Evolutionary conservation across 2,797 vertebrate genomes (phyloP).

Genomic region (Hylomyscus alleni): DNA sequence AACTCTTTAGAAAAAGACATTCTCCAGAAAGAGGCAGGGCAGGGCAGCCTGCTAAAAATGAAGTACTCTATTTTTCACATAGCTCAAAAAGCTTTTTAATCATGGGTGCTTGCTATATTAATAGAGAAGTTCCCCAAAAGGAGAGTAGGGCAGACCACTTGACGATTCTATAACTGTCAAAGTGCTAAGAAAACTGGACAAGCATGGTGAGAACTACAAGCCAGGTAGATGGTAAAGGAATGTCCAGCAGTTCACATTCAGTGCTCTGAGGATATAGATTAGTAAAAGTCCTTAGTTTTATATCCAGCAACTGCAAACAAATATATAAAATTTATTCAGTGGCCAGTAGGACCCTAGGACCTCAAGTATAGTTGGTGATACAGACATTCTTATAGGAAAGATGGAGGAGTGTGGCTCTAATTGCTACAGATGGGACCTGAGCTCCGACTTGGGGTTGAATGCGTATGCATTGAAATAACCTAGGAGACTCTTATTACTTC

Average conservation of each 20-base stretch:
- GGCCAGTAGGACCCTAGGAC: rapidly evolving
- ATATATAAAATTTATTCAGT: neutral
- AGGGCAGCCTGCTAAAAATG: too few relatives aligned
- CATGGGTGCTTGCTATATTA: neutral
- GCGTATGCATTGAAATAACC: constrained; percentile 40
- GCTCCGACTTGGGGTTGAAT: neutral
- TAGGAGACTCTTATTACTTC: rapidly evolving
- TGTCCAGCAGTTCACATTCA: neutral
- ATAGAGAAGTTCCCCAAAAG: neutral
- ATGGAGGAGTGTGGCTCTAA: neutral
- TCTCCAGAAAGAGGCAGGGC: too few relatives aligned
- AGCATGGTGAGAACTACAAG: rapidly evolving
- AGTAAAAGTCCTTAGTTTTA: neutral
- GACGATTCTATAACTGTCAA: neutral
- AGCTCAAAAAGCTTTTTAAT: neutral
- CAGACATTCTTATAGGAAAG: neutral
- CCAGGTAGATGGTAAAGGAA: neutral
- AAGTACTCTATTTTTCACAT: neutral
- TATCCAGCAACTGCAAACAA: neutral
- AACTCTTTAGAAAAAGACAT: too few relatives aligned
- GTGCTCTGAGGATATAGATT: neutral
- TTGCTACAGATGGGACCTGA: neutral
- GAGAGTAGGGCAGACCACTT: neutral
- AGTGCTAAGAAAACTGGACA: neutral
- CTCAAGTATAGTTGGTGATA: rapidly evolving